These are phyloP conservation scores for Stomatorhinus walkeri DNA, from an alignment of 2,797 vertebrate species.

Conservation along the genomic window DNA sequence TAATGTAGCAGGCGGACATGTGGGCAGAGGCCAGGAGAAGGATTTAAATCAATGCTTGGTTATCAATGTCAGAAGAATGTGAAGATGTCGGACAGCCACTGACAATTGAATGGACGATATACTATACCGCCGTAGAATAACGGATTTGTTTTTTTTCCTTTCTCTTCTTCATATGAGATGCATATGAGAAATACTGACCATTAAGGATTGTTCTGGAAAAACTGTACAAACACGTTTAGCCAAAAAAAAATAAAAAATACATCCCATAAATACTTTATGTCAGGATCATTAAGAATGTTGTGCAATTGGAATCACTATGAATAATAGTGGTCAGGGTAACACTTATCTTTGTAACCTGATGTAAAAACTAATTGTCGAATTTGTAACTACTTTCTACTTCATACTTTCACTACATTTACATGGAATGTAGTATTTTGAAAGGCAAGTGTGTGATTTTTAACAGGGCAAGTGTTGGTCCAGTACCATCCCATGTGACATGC, in stretches of 20 bases:
- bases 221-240: not conserved
- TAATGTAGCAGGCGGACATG: not conserved
- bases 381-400: not conserved
- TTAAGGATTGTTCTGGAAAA: not conserved
- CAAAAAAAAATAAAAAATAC: not conserved
- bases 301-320: not conserved
- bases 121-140: not conserved
- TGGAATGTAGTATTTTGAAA: not conserved
- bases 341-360: not conserved
- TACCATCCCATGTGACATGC: not conserved
- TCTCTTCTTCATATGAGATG: not conserved
- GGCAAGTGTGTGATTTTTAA: not conserved
- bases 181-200: not conserved
- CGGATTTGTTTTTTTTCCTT: not conserved
- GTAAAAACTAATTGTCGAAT: not conserved
- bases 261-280: not conserved
- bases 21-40: not conserved
- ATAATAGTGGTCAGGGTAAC: not conserved
- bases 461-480: not conserved
- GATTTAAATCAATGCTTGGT: not conserved
- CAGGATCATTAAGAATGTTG: not conserved
- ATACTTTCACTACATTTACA: not conserved
- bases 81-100: not conserved
- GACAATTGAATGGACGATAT: not conserved
- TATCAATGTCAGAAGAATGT: not conserved